Conservation (phyloP, 2,888 invertebrate genomes). For the Diadegma fenestrale region DNA sequence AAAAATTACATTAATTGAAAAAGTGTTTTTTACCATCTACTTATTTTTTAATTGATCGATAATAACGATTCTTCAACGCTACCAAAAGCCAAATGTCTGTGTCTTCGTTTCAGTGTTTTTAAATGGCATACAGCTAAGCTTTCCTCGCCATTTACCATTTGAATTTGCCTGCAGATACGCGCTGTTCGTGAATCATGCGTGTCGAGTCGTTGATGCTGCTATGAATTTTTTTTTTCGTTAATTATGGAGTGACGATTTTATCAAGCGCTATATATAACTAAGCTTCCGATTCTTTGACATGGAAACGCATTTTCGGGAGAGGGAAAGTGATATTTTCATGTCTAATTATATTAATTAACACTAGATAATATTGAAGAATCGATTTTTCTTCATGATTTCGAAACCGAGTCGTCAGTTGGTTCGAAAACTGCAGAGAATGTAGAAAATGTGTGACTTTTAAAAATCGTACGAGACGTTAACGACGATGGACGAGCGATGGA, state of each 20-base stretch:
- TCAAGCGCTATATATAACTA: background rate
- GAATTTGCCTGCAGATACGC: background rate
- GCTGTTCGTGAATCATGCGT: slow-evolving; percentile 5
- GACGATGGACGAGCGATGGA: slow-evolving; percentile 4
- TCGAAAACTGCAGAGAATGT: background rate
- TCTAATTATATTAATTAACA: background rate
- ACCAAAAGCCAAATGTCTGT: slow-evolving; percentile 53
- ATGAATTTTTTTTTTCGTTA: slow-evolving; percentile 12
- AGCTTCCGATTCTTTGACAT: background rate
- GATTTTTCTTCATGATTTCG: background rate
- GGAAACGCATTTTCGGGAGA: background rate
- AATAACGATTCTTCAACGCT: slow-evolving; percentile 48
- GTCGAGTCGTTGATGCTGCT: background rate
- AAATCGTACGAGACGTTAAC: background rate
- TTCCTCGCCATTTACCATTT: background rate
- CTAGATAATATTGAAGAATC: background rate
- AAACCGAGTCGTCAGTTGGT: background rate
- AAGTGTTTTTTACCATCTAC: slow-evolving; percentile 71
- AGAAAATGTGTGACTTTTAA: background rate
- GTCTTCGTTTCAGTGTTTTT: background rate
- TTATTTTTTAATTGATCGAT: slow-evolving; percentile 42
- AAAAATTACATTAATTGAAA: slow-evolving; percentile 80
- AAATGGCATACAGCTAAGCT: background rate
- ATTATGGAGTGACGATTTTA: background rate
- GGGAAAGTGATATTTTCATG: background rate